phyloP scores from a whole-genome alignment of 2,888 invertebrate genomes.

The Clusia tigrina region DNA sequence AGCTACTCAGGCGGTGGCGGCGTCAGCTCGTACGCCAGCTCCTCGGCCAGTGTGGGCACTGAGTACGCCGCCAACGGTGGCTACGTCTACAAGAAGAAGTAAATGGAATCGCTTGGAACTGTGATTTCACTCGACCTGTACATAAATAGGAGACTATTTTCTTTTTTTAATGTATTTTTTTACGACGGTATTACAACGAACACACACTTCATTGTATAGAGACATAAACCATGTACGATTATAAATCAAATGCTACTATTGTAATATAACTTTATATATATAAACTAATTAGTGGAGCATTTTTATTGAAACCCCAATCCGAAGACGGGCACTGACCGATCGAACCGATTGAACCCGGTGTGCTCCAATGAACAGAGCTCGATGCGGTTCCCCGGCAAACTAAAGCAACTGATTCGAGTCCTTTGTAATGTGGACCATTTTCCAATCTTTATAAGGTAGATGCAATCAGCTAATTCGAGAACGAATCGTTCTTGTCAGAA shows the following conservation, averaged over 20 bases:
- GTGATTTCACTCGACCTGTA: conserved; percentile 11
- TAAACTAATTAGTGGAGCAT: neutral
- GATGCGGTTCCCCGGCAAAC: no score
- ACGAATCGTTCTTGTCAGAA: no score
- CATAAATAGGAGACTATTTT: neutral
- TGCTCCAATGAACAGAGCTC: no score
- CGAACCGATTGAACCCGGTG: no score
- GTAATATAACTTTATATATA: neutral
- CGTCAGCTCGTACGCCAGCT: conserved; percentile 26
- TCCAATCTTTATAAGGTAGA: no score
- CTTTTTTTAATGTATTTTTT: neutral
- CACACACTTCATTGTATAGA: neutral
- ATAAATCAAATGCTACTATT: conserved; percentile 1
- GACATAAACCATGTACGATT: neutral
- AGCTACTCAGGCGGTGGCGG: conserved; percentile 30
- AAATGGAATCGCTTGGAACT: conserved; percentile 42
- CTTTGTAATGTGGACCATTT: no score
- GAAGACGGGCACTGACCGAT: no score
- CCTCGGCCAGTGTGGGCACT: conserved; percentile 48
- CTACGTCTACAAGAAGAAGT: conserved; percentile 58
- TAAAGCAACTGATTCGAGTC: no score
- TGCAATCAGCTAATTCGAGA: no score
- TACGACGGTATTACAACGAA: conserved; percentile 5
- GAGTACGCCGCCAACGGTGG: conserved; percentile 61
- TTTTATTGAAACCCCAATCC: no score